A percentile compares a stretch with the other conserved stretches of the same genome.
Conservation (phyloP, 2,888 invertebrate genomes). For the Rotaria magnacalcarata region DNA sequence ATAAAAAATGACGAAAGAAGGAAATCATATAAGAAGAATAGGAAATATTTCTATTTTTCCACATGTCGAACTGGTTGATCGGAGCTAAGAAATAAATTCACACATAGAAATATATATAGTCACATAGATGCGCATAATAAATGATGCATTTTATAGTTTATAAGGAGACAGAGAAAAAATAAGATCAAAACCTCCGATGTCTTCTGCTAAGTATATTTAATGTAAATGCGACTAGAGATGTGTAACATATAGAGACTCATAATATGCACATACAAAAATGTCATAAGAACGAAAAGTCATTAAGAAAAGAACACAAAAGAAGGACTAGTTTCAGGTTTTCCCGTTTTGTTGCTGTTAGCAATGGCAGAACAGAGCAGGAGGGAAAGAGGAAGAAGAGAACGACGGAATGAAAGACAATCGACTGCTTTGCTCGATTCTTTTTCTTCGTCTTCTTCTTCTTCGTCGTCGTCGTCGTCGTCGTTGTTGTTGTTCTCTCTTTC, state of each 20-base stretch:
- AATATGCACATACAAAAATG: not conserved
- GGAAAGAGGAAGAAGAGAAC: not conserved
- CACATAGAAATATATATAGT: too few species aligned
- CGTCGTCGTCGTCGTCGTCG: too few species aligned
- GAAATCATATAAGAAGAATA: conserved; percentile 1
- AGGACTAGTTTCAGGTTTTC: conserved; percentile 5
- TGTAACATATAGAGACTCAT: not conserved
- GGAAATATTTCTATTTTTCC: conserved; percentile 4
- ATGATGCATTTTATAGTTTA: not conserved
- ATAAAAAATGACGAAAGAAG: not conserved
- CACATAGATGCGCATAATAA: not conserved
- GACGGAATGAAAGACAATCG: not conserved
- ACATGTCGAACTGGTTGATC: conserved; percentile 9
- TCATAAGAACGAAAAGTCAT: not conserved
- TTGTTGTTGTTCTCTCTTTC: not conserved
- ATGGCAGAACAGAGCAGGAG: not conserved
- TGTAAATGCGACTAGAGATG: not conserved
- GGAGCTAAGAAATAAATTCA: not conserved
- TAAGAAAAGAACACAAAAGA: not conserved
- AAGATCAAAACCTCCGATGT: not conserved
- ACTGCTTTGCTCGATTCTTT: not conserved
- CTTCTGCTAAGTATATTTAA: not conserved
- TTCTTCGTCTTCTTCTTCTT: not conserved
- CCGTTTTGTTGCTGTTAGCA: not conserved
- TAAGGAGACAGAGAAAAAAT: not conserved